phyloP scores from a whole-genome alignment of 2,797 vertebrate species.

The Mormyrops boulengeri region DNA sequence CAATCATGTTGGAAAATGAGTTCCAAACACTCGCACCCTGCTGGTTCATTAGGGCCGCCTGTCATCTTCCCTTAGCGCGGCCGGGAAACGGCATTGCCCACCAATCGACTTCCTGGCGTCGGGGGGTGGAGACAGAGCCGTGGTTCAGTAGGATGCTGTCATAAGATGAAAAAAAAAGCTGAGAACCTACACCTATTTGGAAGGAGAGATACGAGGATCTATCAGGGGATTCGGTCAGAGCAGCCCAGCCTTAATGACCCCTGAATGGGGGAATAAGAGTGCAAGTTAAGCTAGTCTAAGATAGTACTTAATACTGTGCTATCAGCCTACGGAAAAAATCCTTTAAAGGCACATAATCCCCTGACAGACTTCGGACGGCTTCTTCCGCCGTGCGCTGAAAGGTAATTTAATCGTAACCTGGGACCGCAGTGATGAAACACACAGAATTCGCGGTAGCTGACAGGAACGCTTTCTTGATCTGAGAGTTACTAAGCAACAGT shows the following conservation, averaged over 20 bases:
- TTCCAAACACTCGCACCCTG: conserved; percentile 48
- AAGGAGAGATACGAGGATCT: neutral
- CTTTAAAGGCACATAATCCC: neutral
- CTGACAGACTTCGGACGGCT: neutral
- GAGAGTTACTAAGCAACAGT: neutral
- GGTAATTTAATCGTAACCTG: conserved; percentile 15
- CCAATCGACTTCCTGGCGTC: neutral
- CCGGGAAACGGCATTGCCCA: neutral
- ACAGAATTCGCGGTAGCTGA: neutral
- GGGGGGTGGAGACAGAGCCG: neutral
- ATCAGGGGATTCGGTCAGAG: neutral
- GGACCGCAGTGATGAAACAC: conserved; percentile 15
- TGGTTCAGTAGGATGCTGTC: neutral
- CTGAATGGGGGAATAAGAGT: neutral
- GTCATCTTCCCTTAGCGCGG: conserved; percentile 24
- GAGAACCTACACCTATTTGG: neutral
- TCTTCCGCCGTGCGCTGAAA: neutral
- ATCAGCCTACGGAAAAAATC: neutral
- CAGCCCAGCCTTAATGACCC: neutral
- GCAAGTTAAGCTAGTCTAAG: neutral
- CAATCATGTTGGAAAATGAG: conserved; percentile 61
- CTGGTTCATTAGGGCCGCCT: conserved; percentile 61
- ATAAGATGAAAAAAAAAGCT: neutral
- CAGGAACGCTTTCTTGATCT: neutral
- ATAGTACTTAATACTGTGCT: neutral